A percentile compares a stretch with the other conserved stretches of the same genome.
These are phyloP conservation scores for Stichopus horrens DNA, from an alignment of 53 echinoderm and acorn worm genomes.

Conservation along the genomic window DNA sequence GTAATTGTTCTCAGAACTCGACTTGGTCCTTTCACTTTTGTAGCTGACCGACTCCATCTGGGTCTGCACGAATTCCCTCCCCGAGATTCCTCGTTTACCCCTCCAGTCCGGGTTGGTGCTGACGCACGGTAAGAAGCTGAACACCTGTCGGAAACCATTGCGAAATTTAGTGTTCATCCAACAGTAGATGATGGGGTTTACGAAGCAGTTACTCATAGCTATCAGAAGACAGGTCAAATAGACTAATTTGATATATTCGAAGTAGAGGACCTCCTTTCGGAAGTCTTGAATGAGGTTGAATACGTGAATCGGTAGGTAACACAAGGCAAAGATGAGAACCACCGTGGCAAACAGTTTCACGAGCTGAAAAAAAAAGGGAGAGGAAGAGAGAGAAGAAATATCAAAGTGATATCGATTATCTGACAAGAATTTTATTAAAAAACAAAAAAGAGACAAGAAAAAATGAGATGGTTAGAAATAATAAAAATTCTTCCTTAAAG, in stretches of 20 bases:
- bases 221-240: constrained; percentile 67
- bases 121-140: constrained; percentile 79
- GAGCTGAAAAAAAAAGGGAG: constrained; percentile 58
- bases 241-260: constrained; percentile 76
- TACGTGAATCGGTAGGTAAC: constrained; percentile 92
- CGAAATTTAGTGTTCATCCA: constrained; percentile 97
- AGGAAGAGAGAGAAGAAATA: not conserved
- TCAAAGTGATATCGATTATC: too few species aligned
- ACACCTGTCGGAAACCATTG: constrained; percentile 80
- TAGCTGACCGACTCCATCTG: constrained; percentile 44
- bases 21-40: constrained; percentile 39
- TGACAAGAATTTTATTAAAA: too few species aligned
- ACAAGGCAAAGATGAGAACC: constrained; percentile 71
- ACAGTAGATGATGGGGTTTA: constrained; percentile 95
- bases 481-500: not conserved
- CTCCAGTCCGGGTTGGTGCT: constrained; percentile 60
- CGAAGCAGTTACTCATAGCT: constrained; percentile 94
- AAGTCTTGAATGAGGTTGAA: constrained; percentile 83
- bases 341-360: constrained; percentile 96
- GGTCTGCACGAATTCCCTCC: constrained; percentile 28
- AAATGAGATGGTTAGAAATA: not conserved
- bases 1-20: constrained; percentile 43
- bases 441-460: too few species aligned
- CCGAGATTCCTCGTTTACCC: constrained; percentile 13
- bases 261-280: constrained; percentile 48